These are phyloP conservation scores for Atta colombica DNA, from an alignment of 1,140 invertebrate species.

Conservation along the genomic window DNA sequence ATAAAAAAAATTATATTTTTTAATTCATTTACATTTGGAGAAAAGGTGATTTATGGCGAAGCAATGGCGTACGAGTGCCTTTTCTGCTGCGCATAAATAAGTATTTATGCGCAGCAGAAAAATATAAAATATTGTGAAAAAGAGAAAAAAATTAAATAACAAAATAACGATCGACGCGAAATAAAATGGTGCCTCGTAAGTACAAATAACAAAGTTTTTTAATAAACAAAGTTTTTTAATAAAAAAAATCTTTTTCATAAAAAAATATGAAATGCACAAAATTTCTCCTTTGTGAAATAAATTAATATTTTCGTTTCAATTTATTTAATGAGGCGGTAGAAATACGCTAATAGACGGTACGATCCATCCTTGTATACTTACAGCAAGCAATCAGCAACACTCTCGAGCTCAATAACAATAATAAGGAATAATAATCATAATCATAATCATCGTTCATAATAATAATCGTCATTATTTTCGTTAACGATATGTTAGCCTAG, in stretches of 20 bases:
- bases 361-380: constrained; percentile 55
- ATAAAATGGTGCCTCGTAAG: constrained; percentile 22
- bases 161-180: constrained; percentile 7
- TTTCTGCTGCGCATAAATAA: constrained; percentile 21
- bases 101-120: no score
- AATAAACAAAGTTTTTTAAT: constrained; percentile 27
- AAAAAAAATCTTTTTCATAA: constrained; percentile 3
- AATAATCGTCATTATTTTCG: constrained; percentile 52
- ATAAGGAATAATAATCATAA: constrained; percentile 63
- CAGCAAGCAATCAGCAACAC: constrained; percentile 69
- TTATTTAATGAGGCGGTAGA: constrained; percentile 23
- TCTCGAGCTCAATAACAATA: constrained; percentile 61
- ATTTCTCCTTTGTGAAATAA: neutral
- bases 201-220: constrained; percentile 35
- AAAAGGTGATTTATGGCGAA: constrained; percentile 35
- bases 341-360: constrained; percentile 55
- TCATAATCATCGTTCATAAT: constrained; percentile 66
- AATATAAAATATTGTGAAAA: neutral
- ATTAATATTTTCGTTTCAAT: constrained; percentile 6
- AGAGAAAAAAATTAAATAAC: constrained; percentile 37
- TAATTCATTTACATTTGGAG: neutral
- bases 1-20: neutral
- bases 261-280: constrained; percentile 26
- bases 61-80: constrained; percentile 25
- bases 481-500: constrained; percentile 84